These are phyloP conservation scores for Sesia apiformis DNA, from an alignment of 2,888 invertebrate species.

Conservation along the genomic window DNA sequence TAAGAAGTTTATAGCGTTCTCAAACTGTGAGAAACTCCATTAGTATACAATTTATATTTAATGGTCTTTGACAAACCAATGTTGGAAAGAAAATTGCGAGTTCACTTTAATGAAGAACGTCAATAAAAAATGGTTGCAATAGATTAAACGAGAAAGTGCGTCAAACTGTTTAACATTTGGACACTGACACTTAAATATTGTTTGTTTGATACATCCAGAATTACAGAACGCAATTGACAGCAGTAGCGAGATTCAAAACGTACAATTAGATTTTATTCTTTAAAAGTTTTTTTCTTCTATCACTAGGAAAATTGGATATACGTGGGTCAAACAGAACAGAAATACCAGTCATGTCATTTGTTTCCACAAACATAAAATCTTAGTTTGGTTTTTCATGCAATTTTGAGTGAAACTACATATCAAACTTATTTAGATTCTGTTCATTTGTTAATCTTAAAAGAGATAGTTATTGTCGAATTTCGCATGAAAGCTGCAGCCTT, in stretches of 20 bases:
- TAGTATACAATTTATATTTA: slow-evolving; percentile 23
- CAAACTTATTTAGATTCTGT: too few relatives aligned
- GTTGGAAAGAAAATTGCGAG: slow-evolving; percentile 8
- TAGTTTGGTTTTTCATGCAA: too few relatives aligned
- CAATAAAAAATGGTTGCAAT: slow-evolving; percentile 14
- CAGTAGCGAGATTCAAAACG: too few relatives aligned
- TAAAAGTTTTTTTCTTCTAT: too few relatives aligned
- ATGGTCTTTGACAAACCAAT: slow-evolving; percentile 27
- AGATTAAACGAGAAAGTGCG: slow-evolving; percentile 21
- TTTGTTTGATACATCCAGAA: not conserved
- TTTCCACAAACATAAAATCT: too few relatives aligned
- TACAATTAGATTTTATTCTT: too few relatives aligned
- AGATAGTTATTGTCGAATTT: slow-evolving; percentile 2
- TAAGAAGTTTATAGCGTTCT: slow-evolving; percentile 1
- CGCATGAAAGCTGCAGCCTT: not conserved
- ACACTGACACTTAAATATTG: not conserved
- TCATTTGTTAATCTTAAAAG: not conserved
- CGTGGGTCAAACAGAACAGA: not conserved
- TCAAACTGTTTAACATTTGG: slow-evolving; percentile 8
- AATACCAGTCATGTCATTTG: not conserved
- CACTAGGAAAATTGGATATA: too few relatives aligned
- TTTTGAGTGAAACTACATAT: too few relatives aligned
- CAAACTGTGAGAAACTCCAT: slow-evolving; percentile 16
- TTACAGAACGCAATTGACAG: not conserved
- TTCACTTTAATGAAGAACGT: slow-evolving; percentile 6